Evolutionary conservation across 2,113 vertebrate genomes (phyloP), one percentile per base, ranked within the genome.

Genomic region (Nesogale talazaci): DNA sequence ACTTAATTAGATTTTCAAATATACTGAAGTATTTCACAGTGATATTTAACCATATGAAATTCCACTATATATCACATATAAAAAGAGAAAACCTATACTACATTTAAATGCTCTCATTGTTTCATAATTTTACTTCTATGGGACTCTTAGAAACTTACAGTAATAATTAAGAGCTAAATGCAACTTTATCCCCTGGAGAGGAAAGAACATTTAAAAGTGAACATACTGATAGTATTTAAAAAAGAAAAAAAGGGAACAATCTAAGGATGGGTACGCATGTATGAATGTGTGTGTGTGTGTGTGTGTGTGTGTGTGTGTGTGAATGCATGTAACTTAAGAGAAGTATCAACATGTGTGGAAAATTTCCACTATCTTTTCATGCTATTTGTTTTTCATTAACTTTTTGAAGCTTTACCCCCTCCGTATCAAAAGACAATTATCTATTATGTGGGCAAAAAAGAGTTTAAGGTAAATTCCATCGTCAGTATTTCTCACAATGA

Each of bases 1-100:
- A 52, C 89, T 84, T 93, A 40, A 78, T 81, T 34, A 93, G 16
- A 38, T 72, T 83, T 93, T 93, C 78, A 92, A 95, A 86, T 76
- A 79, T 23, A 65, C 0, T 83, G 2, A 80, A 81, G 81, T 40
- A 83, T 56, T 61, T 40, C n/a, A 85, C 84, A 80, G 7, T 36
- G 52, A 46, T 82, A 52, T 27, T 67, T 11, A 90, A 89, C 40
- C 31, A 91, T 34, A 91, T 19, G 57, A n/a, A 94, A 88, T 70
- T 70, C 31, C 72, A 80, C 67, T 72, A 27, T 72, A 83, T 27
- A 27, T 25, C 36, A 88, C 14, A 16, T 38, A 72, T 10, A 63
- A 25, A 91, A 80, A 46, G 11, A 90, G 86, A 25, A 94, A 79
- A 65, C 36, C 42, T 84, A 74, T 6, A 2, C 15, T 38, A 42